Base-by-base conservation (phyloP, 2,797 vertebrate species). In the Ctenochaetus hawaiiensis region DNA sequence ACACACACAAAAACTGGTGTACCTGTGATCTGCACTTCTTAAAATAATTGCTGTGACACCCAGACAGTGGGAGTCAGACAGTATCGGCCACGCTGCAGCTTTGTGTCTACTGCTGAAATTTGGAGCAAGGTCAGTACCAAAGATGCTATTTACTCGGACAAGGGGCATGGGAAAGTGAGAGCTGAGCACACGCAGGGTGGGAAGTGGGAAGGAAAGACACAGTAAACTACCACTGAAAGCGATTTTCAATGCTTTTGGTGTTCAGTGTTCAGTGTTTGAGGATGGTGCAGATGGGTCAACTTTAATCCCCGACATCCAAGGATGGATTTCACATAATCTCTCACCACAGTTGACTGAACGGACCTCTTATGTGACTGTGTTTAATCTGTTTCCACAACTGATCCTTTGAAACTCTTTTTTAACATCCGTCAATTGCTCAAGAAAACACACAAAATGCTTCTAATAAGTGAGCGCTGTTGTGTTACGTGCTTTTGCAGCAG, bases 81-180 rank as follows among this genome's bases (percentile, higher is more conserved):
- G 63, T 78, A 76, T 80, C 49, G 56, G 80, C 77, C 72, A 18
- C 0, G 6, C 73, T 53, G 75, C 68, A 66, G 80, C 78, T 87
- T 65, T 86, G 68, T 83, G 83, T 88, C 81, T 85, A 16, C 51
- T 49, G 64, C 72, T 77, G 80, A 80, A 81, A 91, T 90, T 78
- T 82, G 62, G 83, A 88, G 57, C 91, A 91, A 93, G 91, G 91
- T 92, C 89, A 84, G 67, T 43, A 54, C n/a, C 30, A 49, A 44
- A 78, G 77, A 72, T 74, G 73, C 65, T 78, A 67, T 79, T 83
- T 82, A 86, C 75, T 81, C 59, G 72, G 80, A 83, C 77, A 18
- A 75, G 52, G 77, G 64, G 61, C 89, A 76, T 82, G 91, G 80
- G 89, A 92, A 89, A 74, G 54, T 79, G 60, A 73, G 62, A 75